phyloP scores from a whole-genome alignment of 1,140 invertebrate genomes.

The Polypedilum pembai region DNA sequence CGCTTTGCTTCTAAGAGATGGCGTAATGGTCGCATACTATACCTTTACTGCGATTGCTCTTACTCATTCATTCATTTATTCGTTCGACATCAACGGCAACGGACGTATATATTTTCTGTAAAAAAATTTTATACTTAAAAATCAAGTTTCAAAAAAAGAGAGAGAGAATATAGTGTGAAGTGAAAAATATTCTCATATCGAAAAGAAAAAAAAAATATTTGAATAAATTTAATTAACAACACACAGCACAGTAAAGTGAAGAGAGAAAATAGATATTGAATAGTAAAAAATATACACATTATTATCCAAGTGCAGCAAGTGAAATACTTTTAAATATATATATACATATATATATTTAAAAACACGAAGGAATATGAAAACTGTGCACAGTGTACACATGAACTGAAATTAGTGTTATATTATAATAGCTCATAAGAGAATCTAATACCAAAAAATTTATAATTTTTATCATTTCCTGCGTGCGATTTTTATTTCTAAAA shows the following conservation, averaged over 20 bases:
- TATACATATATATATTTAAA: too few relatives aligned
- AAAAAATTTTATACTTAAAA: not conserved
- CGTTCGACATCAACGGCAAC: not conserved
- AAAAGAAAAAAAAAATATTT: not conserved
- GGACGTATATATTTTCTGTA: not conserved
- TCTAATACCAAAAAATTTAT: constrained; percentile 22
- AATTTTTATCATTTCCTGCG: not conserved
- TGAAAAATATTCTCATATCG: constrained; percentile 10
- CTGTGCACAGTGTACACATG: not conserved
- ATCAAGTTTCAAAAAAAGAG: constrained; percentile 19
- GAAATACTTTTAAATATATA: not conserved
- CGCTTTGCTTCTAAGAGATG: not conserved
- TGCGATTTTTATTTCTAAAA: constrained; percentile 1
- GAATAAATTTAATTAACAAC: constrained; percentile 19
- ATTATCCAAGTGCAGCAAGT: not conserved
- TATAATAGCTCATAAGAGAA: not conserved
- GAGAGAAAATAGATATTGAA: not conserved
- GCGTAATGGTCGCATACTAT: not conserved
- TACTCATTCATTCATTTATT: constrained; percentile 5
- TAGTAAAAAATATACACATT: not conserved
- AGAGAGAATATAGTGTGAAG: not conserved
- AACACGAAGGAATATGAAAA: not conserved
- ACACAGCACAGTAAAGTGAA: not conserved
- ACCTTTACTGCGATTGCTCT: constrained; percentile 8
- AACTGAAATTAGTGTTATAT: constrained; percentile 22